A percentile compares a stretch with the other conserved stretches of the same genome.
Evolutionary conservation across 2,888 invertebrate genomes (phyloP).

Genomic region (Meiosimyza decipiens): DNA sequence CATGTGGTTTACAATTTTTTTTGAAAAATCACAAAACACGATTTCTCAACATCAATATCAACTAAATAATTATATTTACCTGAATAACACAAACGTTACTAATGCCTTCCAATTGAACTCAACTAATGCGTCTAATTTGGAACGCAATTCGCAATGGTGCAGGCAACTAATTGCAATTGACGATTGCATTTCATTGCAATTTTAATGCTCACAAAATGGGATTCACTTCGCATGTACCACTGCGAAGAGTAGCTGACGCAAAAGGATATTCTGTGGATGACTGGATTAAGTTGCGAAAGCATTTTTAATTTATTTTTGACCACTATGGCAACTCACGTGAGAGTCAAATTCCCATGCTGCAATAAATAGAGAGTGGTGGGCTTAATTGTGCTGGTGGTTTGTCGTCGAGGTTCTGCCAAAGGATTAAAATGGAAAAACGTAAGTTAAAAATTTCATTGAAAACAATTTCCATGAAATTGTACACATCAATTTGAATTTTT

Average conservation of each 20-base stretch:
- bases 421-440: background rate
- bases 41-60: too few relatives aligned
- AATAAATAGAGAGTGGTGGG: too few relatives aligned
- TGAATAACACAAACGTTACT: too few relatives aligned
- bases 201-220: background rate
- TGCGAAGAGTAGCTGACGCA: background rate
- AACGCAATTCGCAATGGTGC: too few relatives aligned
- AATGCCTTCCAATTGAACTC: too few relatives aligned
- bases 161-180: background rate
- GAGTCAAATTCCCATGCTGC: background rate
- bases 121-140: too few relatives aligned
- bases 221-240: background rate
- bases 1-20: too few relatives aligned
- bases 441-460: slow-evolving; percentile 15
- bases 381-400: too few relatives aligned
- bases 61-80: too few relatives aligned
- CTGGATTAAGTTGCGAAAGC: slow-evolving; percentile 36
- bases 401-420: too few relatives aligned
- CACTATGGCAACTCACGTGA: background rate
- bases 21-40: too few relatives aligned
- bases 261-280: slow-evolving; percentile 12
- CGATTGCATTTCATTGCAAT: background rate
- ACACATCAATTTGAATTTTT: slow-evolving; percentile 8
- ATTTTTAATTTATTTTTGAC: slow-evolving; percentile 35
- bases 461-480: slow-evolving; percentile 6